Percentiles rank a stretch among this genome's conserved stretches.
These are phyloP conservation scores for Torymus texanus DNA, from an alignment of 2,888 invertebrate species.

Conservation along the genomic window DNA sequence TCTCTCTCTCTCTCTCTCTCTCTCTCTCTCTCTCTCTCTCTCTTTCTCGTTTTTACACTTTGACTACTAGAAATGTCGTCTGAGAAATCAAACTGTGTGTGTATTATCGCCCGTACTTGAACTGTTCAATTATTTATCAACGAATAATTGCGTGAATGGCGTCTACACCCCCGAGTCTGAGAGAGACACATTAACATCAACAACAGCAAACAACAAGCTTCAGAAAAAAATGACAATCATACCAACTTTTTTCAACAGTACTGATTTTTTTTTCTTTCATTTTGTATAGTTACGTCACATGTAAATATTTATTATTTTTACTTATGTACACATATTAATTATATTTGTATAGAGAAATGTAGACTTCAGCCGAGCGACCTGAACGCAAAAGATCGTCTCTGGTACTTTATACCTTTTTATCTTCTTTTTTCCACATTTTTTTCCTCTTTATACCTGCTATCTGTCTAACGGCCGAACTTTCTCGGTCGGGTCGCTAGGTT, in stretches of 20 bases:
- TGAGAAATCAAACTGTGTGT: neutral
- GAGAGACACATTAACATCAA: slow-evolving; percentile 18
- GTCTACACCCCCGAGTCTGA: slow-evolving; percentile 30
- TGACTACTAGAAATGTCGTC: slow-evolving; percentile 29
- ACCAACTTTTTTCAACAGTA: slow-evolving; percentile 68
- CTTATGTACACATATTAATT: slow-evolving; percentile 46
- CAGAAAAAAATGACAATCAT: slow-evolving; percentile 68
- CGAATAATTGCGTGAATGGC: slow-evolving; percentile 24
- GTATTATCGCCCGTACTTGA: neutral
- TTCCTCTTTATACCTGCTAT: neutral
- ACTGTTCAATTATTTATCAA: slow-evolving; percentile 28
- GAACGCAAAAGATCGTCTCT: slow-evolving; percentile 53
- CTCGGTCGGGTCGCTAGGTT: slow-evolving; percentile 27
- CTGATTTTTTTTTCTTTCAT: slow-evolving; percentile 63
- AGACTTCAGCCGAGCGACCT: slow-evolving; percentile 59
- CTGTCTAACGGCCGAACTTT: slow-evolving; percentile 19
- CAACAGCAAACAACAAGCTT: slow-evolving; percentile 49
- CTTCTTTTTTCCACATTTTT: slow-evolving; percentile 24
- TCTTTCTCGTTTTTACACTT: slow-evolving; percentile 49
- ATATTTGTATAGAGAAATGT: slow-evolving; percentile 54
- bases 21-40: slow-evolving; percentile 4
- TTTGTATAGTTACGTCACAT: slow-evolving; percentile 64
- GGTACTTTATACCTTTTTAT: neutral
- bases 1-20: too few species aligned
- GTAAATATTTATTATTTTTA: slow-evolving; percentile 73